Evolutionary conservation across 2,888 invertebrate species (phyloP).

Genomic region (Eurytoma adleriae): DNA sequence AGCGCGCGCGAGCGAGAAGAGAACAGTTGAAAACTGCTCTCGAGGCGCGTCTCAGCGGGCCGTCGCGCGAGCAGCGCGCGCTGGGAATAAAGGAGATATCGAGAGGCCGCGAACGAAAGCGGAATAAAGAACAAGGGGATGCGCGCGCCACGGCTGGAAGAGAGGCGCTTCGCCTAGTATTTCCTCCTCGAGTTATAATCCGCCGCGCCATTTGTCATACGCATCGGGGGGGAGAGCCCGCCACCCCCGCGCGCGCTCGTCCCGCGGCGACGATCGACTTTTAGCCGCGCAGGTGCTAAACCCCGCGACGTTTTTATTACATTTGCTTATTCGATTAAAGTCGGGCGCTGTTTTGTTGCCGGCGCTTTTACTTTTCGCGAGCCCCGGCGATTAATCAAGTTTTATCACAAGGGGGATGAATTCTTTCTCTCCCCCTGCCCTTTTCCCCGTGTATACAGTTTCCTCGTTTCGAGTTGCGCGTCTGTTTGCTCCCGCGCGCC

Average conservation of each 20-base stretch:
- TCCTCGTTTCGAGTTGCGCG: not conserved
- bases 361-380: too few relatives aligned
- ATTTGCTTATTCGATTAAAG: slow-evolving; percentile 24
- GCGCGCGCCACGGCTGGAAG: not conserved
- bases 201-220: slow-evolving; percentile 45
- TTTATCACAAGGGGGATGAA: too few relatives aligned
- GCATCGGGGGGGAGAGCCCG: slow-evolving; percentile 6
- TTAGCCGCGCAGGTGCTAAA: slow-evolving; percentile 39
- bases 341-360: not conserved
- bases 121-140: slow-evolving; percentile 27
- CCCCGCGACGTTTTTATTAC: slow-evolving; percentile 40
- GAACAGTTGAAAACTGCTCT: slow-evolving; percentile 16
- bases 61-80: slow-evolving; percentile 1
- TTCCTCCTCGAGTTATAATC: slow-evolving; percentile 19
- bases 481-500: not conserved
- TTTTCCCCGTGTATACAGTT: not conserved
- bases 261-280: slow-evolving; percentile 45
- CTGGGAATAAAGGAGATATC: slow-evolving; percentile 37
- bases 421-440: too few relatives aligned
- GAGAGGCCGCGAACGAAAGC: slow-evolving; percentile 11
- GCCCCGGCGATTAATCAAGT: too few relatives aligned
- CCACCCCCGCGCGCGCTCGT: slow-evolving; percentile 32
- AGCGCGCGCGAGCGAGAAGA: not conserved
- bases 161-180: slow-evolving; percentile 18
- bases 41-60: not conserved